A percentile compares a stretch with the other conserved stretches of the same genome.
Evolutionary conservation across 2,797 vertebrate genomes (phyloP).

Genomic region (Zenarchopterus dispar): DNA sequence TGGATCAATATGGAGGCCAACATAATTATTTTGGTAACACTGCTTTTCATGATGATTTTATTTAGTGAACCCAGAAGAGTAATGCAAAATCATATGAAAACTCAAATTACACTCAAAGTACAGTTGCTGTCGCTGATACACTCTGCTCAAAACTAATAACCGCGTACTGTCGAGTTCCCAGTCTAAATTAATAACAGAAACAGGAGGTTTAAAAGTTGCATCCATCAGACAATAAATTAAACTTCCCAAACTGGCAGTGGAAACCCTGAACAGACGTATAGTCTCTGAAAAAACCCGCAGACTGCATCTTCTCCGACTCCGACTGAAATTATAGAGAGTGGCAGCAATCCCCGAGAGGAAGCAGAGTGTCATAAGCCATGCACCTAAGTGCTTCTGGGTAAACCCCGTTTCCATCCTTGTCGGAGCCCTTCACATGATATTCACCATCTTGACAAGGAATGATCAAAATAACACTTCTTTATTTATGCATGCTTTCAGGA

Average conservation of each 20-base stretch:
- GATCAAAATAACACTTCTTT: constrained; percentile 76
- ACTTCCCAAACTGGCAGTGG: constrained; percentile 49
- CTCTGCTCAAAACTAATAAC: constrained; percentile 5
- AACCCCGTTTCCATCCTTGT: constrained; percentile 50
- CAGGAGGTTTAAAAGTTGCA: constrained; percentile 32
- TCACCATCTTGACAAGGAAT: constrained; percentile 64
- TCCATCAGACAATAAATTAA: constrained; percentile 39
- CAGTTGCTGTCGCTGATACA: not conserved
- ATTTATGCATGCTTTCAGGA: constrained; percentile 66
- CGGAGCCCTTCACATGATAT: constrained; percentile 48
- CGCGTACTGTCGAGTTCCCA: no score
- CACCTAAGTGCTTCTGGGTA: constrained; percentile 72
- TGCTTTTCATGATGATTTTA: not conserved
- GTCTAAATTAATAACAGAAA: constrained; percentile 5
- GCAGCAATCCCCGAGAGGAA: constrained; percentile 64
- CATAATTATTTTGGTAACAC: constrained; percentile 5
- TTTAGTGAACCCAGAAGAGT: not conserved
- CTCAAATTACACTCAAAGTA: not conserved
- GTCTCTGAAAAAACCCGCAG: constrained; percentile 60
- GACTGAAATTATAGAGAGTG: constrained; percentile 78
- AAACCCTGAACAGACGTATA: constrained; percentile 55
- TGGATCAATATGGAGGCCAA: constrained; percentile 9
- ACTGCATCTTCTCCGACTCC: constrained; percentile 70
- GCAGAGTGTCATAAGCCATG: constrained; percentile 66
- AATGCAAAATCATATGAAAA: not conserved